These are phyloP conservation scores for Lordiphosa collinella DNA, from an alignment of 1,140 invertebrate genomes.

Conservation along the genomic window DNA sequence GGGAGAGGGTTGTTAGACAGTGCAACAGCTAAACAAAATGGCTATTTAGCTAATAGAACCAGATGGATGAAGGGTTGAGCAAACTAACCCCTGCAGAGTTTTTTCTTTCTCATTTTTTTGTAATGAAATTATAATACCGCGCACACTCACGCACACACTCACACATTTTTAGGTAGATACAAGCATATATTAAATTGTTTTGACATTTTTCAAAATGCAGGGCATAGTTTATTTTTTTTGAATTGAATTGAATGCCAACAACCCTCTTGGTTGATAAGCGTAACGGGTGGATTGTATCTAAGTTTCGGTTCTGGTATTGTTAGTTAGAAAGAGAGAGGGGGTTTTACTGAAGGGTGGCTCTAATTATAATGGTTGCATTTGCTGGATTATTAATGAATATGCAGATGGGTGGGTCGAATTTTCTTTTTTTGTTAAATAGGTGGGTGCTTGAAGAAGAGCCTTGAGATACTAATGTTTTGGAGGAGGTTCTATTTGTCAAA, in stretches of 20 bases:
- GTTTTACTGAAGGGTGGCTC: slow-evolving; percentile 46
- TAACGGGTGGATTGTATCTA: slow-evolving; percentile 44
- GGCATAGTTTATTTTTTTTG: slow-evolving; percentile 26
- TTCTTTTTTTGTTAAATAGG: neutral
- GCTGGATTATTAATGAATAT: slow-evolving; percentile 50
- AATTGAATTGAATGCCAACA: slow-evolving; percentile 37
- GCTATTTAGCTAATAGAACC: slow-evolving; percentile 73
- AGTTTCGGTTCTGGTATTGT: slow-evolving; percentile 11
- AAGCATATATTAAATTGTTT: slow-evolving; percentile 61
- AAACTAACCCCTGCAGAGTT: slow-evolving; percentile 60
- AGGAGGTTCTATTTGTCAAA: too few relatives aligned
- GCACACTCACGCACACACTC: slow-evolving; percentile 16
- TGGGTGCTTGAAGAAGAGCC: neutral
- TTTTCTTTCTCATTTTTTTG: slow-evolving; percentile 35
- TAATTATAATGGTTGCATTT: slow-evolving; percentile 71
- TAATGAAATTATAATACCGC: slow-evolving; percentile 71
- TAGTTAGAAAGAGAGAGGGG: slow-evolving; percentile 5
- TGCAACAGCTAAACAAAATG: slow-evolving; percentile 69
- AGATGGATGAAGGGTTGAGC: slow-evolving; percentile 36
- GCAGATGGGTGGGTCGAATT: neutral
- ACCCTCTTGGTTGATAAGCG: slow-evolving; percentile 40
- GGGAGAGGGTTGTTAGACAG: slow-evolving; percentile 5
- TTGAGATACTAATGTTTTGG: too few relatives aligned
- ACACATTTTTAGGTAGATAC: slow-evolving; percentile 32
- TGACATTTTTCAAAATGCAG: slow-evolving; percentile 70